Evolutionary conservation across 2,113 vertebrate genomes (phyloP).

Genomic region (Chaetops frenatus): DNA sequence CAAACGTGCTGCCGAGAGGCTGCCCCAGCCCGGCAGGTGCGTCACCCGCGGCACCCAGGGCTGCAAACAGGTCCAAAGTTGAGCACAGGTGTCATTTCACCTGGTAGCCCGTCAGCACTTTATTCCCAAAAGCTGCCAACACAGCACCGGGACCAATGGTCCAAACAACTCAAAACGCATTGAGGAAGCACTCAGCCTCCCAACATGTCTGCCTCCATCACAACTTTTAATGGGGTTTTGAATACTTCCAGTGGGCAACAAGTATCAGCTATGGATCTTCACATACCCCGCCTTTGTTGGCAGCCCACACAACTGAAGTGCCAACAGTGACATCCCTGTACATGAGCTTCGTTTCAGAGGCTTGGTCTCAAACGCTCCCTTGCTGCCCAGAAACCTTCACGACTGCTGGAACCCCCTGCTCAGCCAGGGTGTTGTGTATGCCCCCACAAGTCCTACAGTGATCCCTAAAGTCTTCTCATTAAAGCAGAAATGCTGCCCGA

Average conservation of each 20-base stretch:
- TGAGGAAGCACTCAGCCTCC: background rate
- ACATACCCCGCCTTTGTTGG: accelerated
- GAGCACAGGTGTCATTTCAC: background rate
- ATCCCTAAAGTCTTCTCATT: background rate
- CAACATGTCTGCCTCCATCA: accelerated
- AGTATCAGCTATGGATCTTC: background rate
- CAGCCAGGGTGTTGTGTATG: accelerated
- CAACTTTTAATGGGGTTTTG: background rate
- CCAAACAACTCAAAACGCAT: background rate
- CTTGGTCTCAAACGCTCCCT: accelerated
- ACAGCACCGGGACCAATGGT: background rate
- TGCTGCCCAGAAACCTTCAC: background rate
- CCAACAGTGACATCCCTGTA: background rate
- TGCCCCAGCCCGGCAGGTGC: background rate
- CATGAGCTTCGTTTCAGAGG: accelerated
- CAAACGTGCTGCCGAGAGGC: background rate
- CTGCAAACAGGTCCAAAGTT: background rate
- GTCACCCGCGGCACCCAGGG: background rate
- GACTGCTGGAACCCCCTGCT: background rate
- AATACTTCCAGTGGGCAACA: background rate
- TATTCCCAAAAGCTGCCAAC: background rate
- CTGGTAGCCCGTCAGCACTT: background rate
- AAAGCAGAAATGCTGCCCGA: background rate
- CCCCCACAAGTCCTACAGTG: accelerated
- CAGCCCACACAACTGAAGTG: background rate